Percentiles rank a stretch among this genome's conserved stretches.
These are phyloP conservation scores for Dromaius novaehollandiae DNA, from an alignment of 2,113 vertebrate genomes.

Conservation along the genomic window DNA sequence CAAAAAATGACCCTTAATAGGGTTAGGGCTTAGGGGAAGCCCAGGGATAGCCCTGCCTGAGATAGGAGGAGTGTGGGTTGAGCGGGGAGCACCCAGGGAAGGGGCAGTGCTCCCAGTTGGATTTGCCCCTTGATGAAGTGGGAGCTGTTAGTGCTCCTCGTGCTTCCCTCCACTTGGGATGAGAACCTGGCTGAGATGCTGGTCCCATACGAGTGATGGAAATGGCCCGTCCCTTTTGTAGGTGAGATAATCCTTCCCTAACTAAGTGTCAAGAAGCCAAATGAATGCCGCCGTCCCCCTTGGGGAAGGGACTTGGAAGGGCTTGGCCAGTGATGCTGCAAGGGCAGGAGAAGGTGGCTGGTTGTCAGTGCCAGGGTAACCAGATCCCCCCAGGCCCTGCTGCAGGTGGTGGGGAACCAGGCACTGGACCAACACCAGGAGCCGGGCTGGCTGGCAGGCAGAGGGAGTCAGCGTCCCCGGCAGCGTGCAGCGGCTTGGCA, in stretches of 20 bases:
- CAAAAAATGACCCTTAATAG: background rate
- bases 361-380: conserved; percentile 29
- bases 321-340: conserved; percentile 11
- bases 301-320: background rate
- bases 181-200: rapidly evolving
- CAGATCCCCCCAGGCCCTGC: conserved; percentile 9
- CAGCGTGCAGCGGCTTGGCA: conserved; percentile 43
- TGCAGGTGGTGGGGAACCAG: background rate
- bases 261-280: rapidly evolving
- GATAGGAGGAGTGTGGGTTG: background rate
- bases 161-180: rapidly evolving
- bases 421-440: conserved; percentile 28
- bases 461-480: conserved; percentile 45
- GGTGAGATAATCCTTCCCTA: rapidly evolving
- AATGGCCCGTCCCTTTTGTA: background rate
- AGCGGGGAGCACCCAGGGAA: background rate
- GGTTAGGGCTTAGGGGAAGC: background rate
- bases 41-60: background rate
- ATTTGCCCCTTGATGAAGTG: background rate
- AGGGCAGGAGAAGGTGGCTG: conserved; percentile 49
- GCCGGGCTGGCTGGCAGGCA: conserved; percentile 42
- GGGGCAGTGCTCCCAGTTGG: background rate
- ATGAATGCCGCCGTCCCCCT: rapidly evolving
- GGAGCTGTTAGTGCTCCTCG: background rate
- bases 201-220: background rate